Evolutionary conservation across 2,888 invertebrate genomes (phyloP).

Genomic region (Chloroclystis v-ata): DNA sequence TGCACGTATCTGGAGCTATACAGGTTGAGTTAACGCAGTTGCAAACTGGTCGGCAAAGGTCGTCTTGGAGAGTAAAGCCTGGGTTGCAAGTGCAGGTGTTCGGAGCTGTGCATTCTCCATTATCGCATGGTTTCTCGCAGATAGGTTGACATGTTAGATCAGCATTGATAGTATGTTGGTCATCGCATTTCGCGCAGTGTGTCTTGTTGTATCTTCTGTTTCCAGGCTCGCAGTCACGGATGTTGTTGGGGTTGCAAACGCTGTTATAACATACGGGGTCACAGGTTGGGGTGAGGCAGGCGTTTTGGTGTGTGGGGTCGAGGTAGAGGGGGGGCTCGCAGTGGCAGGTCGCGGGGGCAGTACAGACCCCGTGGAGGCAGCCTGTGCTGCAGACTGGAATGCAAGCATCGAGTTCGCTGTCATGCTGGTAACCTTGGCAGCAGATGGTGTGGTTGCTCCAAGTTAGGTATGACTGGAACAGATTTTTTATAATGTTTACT

Average conservation of each 20-base stretch:
- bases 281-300: conserved; percentile 51
- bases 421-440: conserved; percentile 63
- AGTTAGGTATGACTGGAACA: conserved; percentile 46
- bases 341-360: conserved; percentile 53
- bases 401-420: conserved; percentile 53
- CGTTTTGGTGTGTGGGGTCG: conserved; percentile 47
- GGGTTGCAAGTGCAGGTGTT: conserved; percentile 41
- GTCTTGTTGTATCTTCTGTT: conserved; percentile 44
- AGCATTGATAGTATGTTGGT: conserved; percentile 35
- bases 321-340: conserved; percentile 51
- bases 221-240: conserved; percentile 50
- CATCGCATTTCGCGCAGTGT: conserved; percentile 47
- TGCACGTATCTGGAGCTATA: conserved; percentile 32
- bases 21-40: conserved; percentile 32
- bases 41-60: conserved; percentile 15
- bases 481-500: no score
- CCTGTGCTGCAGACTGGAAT: conserved; percentile 69
- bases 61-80: conserved; percentile 24
- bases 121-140: conserved; percentile 48
- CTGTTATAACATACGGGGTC: conserved; percentile 53
- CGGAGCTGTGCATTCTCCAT: conserved; percentile 46
- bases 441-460: conserved; percentile 50
- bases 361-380: conserved; percentile 65
- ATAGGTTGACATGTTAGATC: conserved; percentile 34
- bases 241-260: conserved; percentile 47